A percentile compares a stretch with the other conserved stretches of the same genome.
Evolutionary conservation across 2,888 invertebrate genomes (phyloP).

Genomic region (Punctoribates punctum): DNA sequence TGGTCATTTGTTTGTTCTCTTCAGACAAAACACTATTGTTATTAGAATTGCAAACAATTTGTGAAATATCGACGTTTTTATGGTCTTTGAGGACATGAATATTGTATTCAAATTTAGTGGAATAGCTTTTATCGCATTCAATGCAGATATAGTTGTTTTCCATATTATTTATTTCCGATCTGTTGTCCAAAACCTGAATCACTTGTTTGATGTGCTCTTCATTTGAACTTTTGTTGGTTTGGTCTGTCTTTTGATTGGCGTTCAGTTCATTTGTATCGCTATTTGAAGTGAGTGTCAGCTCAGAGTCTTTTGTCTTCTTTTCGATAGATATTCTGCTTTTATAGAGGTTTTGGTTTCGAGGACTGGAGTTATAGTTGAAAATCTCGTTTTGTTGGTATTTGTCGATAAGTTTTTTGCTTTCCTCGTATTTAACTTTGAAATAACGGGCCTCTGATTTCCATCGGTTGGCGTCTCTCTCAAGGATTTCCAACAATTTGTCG

Average conservation of each 20-base stretch:
- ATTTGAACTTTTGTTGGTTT: background rate
- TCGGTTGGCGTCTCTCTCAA: background rate
- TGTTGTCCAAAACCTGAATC: background rate
- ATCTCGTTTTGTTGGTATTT: conserved; percentile 27
- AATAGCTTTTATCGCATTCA: conserved; percentile 5
- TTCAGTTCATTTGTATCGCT: background rate
- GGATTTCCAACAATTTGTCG: conserved; percentile 14
- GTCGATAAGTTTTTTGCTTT: background rate
- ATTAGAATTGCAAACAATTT: background rate
- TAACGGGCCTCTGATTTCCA: conserved; percentile 22
- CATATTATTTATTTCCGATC: background rate
- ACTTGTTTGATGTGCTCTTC: background rate
- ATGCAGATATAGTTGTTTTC: background rate
- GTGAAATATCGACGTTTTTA: background rate
- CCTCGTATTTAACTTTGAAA: background rate
- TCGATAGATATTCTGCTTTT: background rate
- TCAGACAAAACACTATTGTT: background rate
- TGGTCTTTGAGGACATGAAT: conserved; percentile 14
- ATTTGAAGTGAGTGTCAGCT: too few relatives aligned
- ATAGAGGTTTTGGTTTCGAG: conserved; percentile 14
- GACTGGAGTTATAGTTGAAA: conserved; percentile 22
- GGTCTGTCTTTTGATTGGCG: too few relatives aligned
- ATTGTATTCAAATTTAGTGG: conserved; percentile 13
- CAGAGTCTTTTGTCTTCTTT: background rate
- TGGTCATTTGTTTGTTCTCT: background rate